Conservation (phyloP, 1,140 invertebrate genomes). For the Drosophila nigrodunni region DNA sequence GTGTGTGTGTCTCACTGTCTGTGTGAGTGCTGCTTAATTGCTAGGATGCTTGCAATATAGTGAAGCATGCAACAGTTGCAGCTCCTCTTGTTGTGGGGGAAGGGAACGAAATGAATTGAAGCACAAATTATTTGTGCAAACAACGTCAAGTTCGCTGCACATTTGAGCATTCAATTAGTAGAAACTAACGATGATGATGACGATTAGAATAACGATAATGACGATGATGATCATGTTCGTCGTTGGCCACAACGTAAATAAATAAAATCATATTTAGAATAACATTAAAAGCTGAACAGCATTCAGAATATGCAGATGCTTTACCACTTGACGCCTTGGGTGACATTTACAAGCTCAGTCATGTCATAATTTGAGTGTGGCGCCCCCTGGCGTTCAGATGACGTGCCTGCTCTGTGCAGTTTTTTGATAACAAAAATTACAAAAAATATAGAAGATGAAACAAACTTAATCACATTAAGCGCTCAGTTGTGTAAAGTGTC, state of each 20-base stretch:
- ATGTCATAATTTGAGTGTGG: conserved; percentile 7
- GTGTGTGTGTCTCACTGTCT: conserved; percentile 1
- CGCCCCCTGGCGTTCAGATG: conserved; percentile 15
- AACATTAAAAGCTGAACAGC: conserved; percentile 42
- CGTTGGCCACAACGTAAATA: conserved; percentile 40
- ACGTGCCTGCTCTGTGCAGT: conserved; percentile 3
- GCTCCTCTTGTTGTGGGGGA: conserved; percentile 14
- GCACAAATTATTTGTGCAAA: conserved; percentile 46
- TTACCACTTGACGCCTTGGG: conserved; percentile 10
- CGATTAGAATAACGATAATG: not conserved
- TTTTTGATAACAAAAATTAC: conserved; percentile 9
- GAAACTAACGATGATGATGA: not conserved
- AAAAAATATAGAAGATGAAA: not conserved
- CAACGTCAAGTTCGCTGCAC: conserved; percentile 34
- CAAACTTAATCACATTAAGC: conserved; percentile 37
- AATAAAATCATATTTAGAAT: conserved; percentile 54
- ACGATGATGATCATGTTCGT: conserved; percentile 3
- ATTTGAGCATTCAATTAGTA: conserved; percentile 10
- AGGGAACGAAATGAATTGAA: conserved; percentile 12
- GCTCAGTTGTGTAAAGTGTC: conserved; percentile 45
- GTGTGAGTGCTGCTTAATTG: conserved; percentile 60
- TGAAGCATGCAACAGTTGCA: conserved; percentile 46
- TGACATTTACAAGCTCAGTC: conserved; percentile 10
- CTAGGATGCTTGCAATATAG: conserved; percentile 20
- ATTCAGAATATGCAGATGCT: conserved; percentile 20